Percentiles rank a stretch among this genome's conserved stretches.
Evolutionary conservation across 2,113 vertebrate species (phyloP).

Genomic region (Varanus komodoensis): DNA sequence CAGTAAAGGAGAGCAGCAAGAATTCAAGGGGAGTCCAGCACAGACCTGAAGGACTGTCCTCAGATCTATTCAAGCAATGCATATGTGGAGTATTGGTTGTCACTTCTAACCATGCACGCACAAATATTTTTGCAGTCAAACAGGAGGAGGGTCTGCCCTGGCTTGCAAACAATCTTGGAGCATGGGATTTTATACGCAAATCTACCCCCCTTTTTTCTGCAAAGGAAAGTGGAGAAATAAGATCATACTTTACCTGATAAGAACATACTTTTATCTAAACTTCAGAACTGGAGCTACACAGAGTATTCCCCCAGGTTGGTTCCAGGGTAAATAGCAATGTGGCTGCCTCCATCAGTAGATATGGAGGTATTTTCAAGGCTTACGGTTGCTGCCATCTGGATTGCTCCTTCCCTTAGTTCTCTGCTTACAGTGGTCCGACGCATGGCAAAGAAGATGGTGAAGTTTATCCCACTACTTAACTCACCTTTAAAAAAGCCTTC

Average conservation of each 20-base stretch:
- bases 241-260: not conserved
- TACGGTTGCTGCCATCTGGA: not conserved
- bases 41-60: not conserved
- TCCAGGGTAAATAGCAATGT: not conserved
- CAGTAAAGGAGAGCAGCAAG: not conserved
- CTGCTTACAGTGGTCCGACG: not conserved
- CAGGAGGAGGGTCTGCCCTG: too few species aligned
- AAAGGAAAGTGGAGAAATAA: too few species aligned
- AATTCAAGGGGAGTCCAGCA: too few species aligned
- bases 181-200: too few species aligned
- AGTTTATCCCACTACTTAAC: not conserved
- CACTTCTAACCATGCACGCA: too few species aligned
- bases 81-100: too few species aligned
- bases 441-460: not conserved
- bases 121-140: too few species aligned
- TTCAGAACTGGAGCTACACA: not conserved
- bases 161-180: too few species aligned
- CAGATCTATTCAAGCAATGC: not conserved
- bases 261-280: not conserved
- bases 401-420: too few species aligned
- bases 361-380: not conserved
- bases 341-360: not conserved
- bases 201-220: too few species aligned
- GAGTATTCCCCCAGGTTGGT: not conserved
- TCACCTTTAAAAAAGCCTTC: not conserved